Evolutionary conservation across 2,888 invertebrate species (phyloP).

Genomic region (Escarpia spicata): DNA sequence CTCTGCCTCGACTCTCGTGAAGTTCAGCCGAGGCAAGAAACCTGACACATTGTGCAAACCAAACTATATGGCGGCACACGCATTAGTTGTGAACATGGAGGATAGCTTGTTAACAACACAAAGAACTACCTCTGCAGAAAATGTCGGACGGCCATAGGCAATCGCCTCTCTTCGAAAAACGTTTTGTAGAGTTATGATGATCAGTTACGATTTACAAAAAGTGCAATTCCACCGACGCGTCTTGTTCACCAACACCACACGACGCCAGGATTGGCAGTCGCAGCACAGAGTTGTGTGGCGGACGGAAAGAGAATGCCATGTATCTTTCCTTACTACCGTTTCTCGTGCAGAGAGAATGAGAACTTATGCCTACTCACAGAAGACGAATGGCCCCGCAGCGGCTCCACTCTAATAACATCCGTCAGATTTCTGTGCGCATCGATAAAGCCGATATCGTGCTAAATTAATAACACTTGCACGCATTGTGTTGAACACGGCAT

Average conservation of each 20-base stretch:
- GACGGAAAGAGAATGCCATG: not conserved
- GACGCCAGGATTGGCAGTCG: not conserved
- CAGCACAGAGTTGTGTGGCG: not conserved
- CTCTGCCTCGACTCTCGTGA: not conserved
- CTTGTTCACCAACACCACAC: not conserved
- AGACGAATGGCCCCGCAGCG: not conserved
- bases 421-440: conserved; percentile 13
- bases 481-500: not conserved
- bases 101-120: no score
- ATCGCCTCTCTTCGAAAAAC: no score
- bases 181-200: no score
- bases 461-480: not conserved
- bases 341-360: not conserved
- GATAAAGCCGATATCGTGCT: not conserved
- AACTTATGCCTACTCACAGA: not conserved
- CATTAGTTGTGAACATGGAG: no score
- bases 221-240: not conserved
- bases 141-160: no score
- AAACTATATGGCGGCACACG: not conserved
- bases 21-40: not conserved
- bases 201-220: not conserved
- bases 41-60: not conserved
- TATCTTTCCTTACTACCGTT: not conserved
- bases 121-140: no score
- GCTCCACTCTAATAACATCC: not conserved